These are phyloP conservation scores for Melinopterus prodromus DNA, from an alignment of 2,888 invertebrate genomes.

Conservation along the genomic window DNA sequence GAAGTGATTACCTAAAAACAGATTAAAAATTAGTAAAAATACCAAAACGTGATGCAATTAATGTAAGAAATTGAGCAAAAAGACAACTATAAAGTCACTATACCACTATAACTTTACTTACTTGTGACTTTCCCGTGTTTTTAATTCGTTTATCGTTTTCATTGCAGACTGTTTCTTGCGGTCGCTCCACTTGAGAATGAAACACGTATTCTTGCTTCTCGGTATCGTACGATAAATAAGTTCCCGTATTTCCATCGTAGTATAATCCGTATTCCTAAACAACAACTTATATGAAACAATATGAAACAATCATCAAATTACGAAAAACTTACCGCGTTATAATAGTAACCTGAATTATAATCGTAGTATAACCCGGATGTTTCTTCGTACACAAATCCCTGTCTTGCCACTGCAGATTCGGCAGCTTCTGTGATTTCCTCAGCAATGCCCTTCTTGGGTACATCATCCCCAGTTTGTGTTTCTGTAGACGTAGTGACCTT, in stretches of 20 bases:
- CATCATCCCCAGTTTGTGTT: slow-evolving; percentile 48
- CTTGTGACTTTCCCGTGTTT: slow-evolving; percentile 45
- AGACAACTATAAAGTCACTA: slow-evolving; percentile 31
- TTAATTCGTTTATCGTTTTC: slow-evolving; percentile 44
- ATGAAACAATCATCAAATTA: not conserved
- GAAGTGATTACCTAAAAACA: slow-evolving; percentile 58
- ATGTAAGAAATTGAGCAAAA: slow-evolving; percentile 34
- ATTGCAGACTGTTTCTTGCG: slow-evolving; percentile 34
- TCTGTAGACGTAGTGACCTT: slow-evolving; percentile 42
- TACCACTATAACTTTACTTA: slow-evolving; percentile 30
- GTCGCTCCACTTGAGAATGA: slow-evolving; percentile 76
- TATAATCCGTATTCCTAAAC: slow-evolving; percentile 84
- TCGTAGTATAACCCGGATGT: slow-evolving; percentile 90
- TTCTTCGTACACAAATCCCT: slow-evolving; percentile 86
- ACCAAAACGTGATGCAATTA: slow-evolving; percentile 30
- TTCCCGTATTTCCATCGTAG: slow-evolving; percentile 86
- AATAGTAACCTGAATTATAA: slow-evolving; percentile 88
- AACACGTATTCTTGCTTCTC: slow-evolving; percentile 79
- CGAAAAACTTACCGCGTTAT: slow-evolving; percentile 77
- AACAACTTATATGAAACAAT: slow-evolving; percentile 36
- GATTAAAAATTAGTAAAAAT: slow-evolving; percentile 29
- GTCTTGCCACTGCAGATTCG: slow-evolving; percentile 75
- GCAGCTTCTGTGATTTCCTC: slow-evolving; percentile 83
- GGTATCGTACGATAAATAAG: slow-evolving; percentile 84
- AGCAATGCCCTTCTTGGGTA: slow-evolving; percentile 63